These are phyloP conservation scores for Drosophila subquinaria DNA, from an alignment of 2,888 invertebrate species.

Conservation along the genomic window DNA sequence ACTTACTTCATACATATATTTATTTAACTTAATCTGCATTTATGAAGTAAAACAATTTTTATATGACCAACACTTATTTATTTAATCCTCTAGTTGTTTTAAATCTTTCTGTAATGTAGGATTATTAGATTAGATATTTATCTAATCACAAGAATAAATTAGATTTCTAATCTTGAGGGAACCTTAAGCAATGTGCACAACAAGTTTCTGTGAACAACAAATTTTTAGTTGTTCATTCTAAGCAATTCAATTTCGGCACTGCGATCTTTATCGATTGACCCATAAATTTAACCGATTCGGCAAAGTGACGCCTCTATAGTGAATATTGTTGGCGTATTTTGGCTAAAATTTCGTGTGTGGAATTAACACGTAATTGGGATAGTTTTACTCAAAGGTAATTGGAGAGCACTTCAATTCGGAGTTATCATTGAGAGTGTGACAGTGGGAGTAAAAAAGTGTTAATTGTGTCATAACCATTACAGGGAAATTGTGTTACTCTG, in stretches of 20 bases:
- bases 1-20: background rate
- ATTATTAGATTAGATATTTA: background rate
- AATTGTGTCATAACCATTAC: background rate
- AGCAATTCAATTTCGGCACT: too few species aligned
- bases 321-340: background rate
- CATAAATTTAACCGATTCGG: slow-evolving; percentile 3
- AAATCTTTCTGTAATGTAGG: background rate
- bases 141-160: slow-evolving; percentile 2
- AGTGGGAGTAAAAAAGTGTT: slow-evolving; percentile 1
- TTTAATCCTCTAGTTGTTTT: background rate
- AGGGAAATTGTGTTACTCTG: background rate
- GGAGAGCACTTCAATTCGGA: slow-evolving; percentile 3
- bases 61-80: background rate
- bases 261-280: background rate
- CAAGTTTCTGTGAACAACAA: background rate
- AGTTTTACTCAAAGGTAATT: slow-evolving; percentile 23
- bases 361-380: slow-evolving; percentile 31
- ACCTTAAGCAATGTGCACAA: background rate
- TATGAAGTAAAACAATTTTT: background rate
- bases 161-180: background rate
- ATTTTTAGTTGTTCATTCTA: background rate
- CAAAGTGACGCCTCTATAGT: background rate
- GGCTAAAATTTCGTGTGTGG: slow-evolving; percentile 1
- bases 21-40: background rate
- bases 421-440: slow-evolving; percentile 22